Conservation (phyloP, 2,113 vertebrate genomes). For the Anarhynchus alexandrinus region DNA sequence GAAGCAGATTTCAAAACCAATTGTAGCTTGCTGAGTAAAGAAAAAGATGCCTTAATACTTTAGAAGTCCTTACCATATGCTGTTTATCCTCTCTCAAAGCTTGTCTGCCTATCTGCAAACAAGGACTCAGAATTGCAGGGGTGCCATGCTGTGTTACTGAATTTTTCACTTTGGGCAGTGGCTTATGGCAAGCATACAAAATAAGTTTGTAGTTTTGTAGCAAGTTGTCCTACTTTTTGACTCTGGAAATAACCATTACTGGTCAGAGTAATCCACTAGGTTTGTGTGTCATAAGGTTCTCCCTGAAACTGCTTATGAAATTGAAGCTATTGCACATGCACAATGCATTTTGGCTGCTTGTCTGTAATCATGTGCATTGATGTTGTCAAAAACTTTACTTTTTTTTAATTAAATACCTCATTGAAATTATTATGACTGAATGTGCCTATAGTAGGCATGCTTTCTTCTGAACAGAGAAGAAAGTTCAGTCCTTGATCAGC, state of each 20-base stretch:
- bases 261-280: not conserved
- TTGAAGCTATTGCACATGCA: not conserved
- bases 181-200: not conserved
- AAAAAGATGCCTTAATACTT: not conserved
- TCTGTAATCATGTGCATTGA: not conserved
- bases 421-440: not conserved
- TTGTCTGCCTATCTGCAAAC: not conserved
- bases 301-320: not conserved
- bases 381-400: not conserved
- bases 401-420: not conserved
- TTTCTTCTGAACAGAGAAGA: not conserved
- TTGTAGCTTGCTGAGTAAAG: not conserved
- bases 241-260: not conserved
- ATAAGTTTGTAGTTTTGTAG: not conserved
- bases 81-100: not conserved
- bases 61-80: not conserved
- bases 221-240: not conserved
- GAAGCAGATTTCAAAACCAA: not conserved
- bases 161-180: not conserved
- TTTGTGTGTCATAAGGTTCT: not conserved
- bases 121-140: not conserved
- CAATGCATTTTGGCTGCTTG: not conserved
- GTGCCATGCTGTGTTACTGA: not conserved
- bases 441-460: rapidly evolving
- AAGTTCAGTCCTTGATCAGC: not conserved